A percentile compares a stretch with the other conserved stretches of the same genome.
Evolutionary conservation across 2,888 invertebrate genomes (phyloP).

Genomic region (Ennomos quercinarius): DNA sequence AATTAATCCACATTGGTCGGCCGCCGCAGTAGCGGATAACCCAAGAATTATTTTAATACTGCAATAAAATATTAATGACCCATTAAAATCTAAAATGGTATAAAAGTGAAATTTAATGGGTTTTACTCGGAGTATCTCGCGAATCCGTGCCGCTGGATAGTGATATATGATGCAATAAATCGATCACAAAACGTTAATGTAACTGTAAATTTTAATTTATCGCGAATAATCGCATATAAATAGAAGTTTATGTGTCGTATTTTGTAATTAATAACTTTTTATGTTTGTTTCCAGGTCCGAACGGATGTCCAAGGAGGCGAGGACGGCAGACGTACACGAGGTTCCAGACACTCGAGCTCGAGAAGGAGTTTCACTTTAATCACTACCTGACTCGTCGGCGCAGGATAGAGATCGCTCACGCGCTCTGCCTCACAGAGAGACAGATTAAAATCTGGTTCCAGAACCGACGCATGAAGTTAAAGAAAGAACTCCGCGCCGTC

Average conservation of each 20-base stretch:
- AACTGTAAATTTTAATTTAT: conserved; percentile 58
- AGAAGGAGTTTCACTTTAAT: conserved; percentile 99
- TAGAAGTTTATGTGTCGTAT: conserved; percentile 40
- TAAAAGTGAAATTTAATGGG: conserved; percentile 83
- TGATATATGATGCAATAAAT: conserved; percentile 78
- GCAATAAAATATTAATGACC: conserved; percentile 82
- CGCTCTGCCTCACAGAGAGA: conserved; percentile 97
- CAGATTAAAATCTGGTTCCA: conserved; percentile 99
- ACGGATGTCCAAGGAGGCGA: conserved; percentile 96
- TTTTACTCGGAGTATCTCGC: conserved; percentile 69
- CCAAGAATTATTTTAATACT: conserved; percentile 81
- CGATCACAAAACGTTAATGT: conserved; percentile 62
- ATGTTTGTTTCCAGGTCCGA: conserved; percentile 92
- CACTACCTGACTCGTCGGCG: conserved; percentile 98
- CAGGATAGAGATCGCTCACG: conserved; percentile 98
- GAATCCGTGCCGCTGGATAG: conserved; percentile 62
- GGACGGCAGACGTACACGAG: conserved; percentile 99
- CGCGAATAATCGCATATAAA: conserved; percentile 42
- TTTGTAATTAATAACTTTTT: conserved; percentile 37
- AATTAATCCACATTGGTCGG: conserved; percentile 71
- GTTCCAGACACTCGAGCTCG: conserved; percentile 98
- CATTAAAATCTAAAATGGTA: conserved; percentile 82
- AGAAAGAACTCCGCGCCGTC: conserved; percentile 97
- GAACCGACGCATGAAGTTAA: conserved; percentile 98
- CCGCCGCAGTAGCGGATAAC: conserved; percentile 79